A percentile compares a stretch with the other conserved stretches of the same genome.
Evolutionary conservation across 2,888 invertebrate genomes (phyloP).

Genomic region (Drosophila affinis): DNA sequence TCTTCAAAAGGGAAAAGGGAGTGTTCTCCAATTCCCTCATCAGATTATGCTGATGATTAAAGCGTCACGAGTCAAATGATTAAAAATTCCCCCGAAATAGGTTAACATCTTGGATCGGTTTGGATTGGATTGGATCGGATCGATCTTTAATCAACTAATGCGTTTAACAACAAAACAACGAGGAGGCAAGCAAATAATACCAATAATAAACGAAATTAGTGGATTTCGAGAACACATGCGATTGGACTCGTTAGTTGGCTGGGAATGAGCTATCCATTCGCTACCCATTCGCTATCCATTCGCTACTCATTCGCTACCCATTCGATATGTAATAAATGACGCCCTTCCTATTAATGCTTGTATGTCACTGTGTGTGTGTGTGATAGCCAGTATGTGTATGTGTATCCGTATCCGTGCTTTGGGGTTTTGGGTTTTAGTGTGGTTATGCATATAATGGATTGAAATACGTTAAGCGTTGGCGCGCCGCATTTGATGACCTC

Average conservation of each 20-base stretch:
- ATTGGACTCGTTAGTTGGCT: conserved; percentile 32
- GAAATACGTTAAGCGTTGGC: conserved; percentile 57
- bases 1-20: not conserved
- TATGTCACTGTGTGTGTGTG: not conserved
- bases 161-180: conserved; percentile 12
- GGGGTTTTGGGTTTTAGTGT: conserved; percentile 19
- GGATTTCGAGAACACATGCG: conserved; percentile 41
- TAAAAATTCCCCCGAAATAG: conserved; percentile 12
- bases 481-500: conserved; percentile 63
- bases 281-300: conserved; percentile 25
- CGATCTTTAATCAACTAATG: conserved; percentile 44
- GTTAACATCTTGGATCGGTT: conserved; percentile 11
- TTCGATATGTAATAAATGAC: conserved; percentile 50
- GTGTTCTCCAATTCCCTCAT: not conserved
- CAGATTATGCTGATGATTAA: not conserved
- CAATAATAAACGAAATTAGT: conserved; percentile 41
- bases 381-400: conserved; percentile 8
- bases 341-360: conserved; percentile 38
- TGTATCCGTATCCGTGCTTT: too few species aligned
- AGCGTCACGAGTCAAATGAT: not conserved
- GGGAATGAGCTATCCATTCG: conserved; percentile 12
- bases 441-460: conserved; percentile 65
- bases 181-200: conserved; percentile 27
- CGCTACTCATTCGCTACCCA: conserved; percentile 16
- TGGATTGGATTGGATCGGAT: not conserved